phyloP scores from a whole-genome alignment of 2,797 vertebrate species.

The Pipistrellus nathusii region DNA sequence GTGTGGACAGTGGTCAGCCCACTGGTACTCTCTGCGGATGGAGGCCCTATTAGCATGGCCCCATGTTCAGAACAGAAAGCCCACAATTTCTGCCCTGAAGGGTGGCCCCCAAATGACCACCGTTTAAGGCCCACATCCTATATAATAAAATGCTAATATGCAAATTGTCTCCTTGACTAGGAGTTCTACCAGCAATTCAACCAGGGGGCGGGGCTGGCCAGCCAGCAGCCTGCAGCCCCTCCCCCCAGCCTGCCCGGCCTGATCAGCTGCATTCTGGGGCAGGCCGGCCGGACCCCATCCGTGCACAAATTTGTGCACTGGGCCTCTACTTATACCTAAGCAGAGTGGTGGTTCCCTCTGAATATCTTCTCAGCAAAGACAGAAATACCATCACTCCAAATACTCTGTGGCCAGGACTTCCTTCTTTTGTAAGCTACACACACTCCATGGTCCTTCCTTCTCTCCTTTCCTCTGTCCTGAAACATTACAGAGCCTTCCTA shows the following conservation, averaged over 20 bases:
- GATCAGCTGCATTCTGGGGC: too few species aligned
- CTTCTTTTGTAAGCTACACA: neutral
- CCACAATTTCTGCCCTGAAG: neutral
- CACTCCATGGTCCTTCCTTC: neutral
- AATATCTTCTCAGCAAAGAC: neutral
- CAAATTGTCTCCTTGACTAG: too few species aligned
- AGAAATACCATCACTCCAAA: neutral
- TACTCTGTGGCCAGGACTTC: neutral
- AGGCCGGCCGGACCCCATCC: too few species aligned
- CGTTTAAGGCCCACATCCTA: neutral
- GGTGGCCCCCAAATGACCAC: neutral
- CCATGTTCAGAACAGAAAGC: neutral
- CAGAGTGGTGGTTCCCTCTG: neutral
- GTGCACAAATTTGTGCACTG: too few species aligned
- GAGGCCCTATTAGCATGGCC: neutral
- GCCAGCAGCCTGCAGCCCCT: too few species aligned
- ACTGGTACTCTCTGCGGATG: neutral
- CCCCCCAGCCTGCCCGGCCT: too few species aligned
- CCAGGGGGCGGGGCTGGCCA: too few species aligned
- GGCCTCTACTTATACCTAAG: neutral
- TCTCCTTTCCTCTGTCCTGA: neutral
- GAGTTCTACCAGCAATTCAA: too few species aligned
- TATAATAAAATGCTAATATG: too few species aligned
- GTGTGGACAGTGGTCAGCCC: neutral
- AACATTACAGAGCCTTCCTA: neutral